These are phyloP conservation scores for Steinernema hermaphroditum DNA, from an alignment of 2,888 invertebrate genomes.

Conservation along the genomic window DNA sequence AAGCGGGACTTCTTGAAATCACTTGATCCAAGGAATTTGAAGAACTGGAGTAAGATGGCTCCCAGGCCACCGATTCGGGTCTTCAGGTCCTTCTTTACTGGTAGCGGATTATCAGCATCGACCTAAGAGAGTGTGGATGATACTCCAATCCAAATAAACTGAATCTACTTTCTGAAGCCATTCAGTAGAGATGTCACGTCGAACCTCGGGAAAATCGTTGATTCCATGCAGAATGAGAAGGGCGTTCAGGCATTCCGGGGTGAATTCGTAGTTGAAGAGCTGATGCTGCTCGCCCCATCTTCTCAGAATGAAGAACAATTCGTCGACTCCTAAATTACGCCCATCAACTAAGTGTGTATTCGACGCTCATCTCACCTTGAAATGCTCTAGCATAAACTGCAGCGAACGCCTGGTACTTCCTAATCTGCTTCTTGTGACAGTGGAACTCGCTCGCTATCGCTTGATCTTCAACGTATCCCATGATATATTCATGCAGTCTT, in stretches of 20 bases:
- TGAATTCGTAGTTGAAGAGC: background rate
- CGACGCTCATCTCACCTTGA: background rate
- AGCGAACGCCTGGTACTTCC: background rate
- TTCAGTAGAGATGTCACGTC: background rate
- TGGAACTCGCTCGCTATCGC: background rate
- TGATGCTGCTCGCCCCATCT: constrained; percentile 33
- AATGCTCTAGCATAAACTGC: background rate
- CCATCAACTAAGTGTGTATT: background rate
- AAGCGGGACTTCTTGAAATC: constrained; percentile 28
- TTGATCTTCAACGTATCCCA: background rate
- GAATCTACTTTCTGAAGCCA: background rate
- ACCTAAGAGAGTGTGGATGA: too few relatives aligned
- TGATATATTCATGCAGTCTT: background rate
- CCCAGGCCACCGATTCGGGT: constrained; percentile 39
- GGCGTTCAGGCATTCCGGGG: background rate
- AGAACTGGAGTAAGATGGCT: constrained; percentile 34
- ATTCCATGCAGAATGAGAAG: background rate
- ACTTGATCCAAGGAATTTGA: constrained; percentile 37
- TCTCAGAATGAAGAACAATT: constrained; percentile 36
- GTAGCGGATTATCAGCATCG: too few relatives aligned
- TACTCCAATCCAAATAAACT: background rate
- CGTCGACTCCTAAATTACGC: constrained; percentile 39
- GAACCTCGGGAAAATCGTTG: background rate
- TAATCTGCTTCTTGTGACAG: background rate
- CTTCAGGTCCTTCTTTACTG: constrained; percentile 24